Base-by-base conservation (phyloP, 1,140 invertebrate genomes). In the Lepidostoma basale region DNA sequence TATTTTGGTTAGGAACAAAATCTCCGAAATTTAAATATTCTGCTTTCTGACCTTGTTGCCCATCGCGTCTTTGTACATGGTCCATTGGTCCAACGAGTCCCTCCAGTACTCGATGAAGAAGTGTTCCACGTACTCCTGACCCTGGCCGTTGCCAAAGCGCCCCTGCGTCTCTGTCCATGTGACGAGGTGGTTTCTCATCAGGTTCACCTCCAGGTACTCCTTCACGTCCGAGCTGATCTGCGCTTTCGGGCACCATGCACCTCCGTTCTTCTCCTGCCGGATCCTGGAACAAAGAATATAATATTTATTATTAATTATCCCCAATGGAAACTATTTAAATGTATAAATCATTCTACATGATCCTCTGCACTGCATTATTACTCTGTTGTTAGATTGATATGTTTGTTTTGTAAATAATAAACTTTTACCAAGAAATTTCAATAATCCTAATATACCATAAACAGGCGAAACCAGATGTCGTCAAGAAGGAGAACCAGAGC, bases 131-230 rank as follows among this genome's bases (percentile, higher is more conserved):
- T 89, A 98, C 77, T 98, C 96, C 42, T 91, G 88, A 12, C 95
- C 96, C 67, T 94, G 89, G n/a, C 95, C 94, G 77, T 97, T 97
- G 1, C 94, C 95, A 77, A 96, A 97, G 28, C 96, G 86, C 5
- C 96, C 96, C 75, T 98, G 96, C 0, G 94, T 94, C 75, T 95
- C 93, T 0, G 95, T 92, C 78, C 88, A 90, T 0, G 92, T 94
- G 71, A 97, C 88, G 69, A 95, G 83, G 75, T 93, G 91, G 70
- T 93, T 85, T 49, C 83, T 83, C 3, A 85, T 84, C 9, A 98
- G 81, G 75, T 97, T 91, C 33, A 98, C 89, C 78, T 98, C 92
- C 39, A 98, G 81, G 77, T 89, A 97, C 77, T 97, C 95, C 9
- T 91, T 87, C 18, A 90, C 87, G 47, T 88, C 85, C 16, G 85